Evolutionary conservation across 2,113 vertebrate genomes (phyloP).

Genomic region (Apodemus sylvaticus): DNA sequence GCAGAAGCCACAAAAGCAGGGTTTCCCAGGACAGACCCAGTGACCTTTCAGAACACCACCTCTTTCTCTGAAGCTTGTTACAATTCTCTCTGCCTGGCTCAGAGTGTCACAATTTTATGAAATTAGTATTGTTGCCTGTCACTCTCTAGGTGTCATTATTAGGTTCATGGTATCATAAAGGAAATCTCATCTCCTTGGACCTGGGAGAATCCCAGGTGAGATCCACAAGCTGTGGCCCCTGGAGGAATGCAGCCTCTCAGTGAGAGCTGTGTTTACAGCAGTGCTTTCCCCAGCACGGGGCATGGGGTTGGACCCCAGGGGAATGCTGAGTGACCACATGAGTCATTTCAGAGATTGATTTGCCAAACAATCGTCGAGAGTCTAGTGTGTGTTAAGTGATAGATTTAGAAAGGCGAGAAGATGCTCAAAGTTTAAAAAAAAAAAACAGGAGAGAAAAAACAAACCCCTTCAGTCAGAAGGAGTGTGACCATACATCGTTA

Average conservation of each 20-base stretch:
- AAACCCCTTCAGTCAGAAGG: background rate
- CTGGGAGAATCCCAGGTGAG: constrained; percentile 73
- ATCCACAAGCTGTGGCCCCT: background rate
- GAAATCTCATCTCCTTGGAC: constrained; percentile 80
- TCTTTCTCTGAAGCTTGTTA: constrained; percentile 78
- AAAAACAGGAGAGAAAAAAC: background rate
- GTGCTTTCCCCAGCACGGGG: background rate
- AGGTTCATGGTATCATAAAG: constrained; percentile 84
- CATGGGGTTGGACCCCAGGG: background rate
- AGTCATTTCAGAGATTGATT: constrained; percentile 24
- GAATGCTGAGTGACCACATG: background rate
- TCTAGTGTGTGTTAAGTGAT: background rate
- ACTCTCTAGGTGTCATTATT: constrained; percentile 84
- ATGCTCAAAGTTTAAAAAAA: background rate
- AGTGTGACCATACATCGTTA: background rate
- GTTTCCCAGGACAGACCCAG: background rate
- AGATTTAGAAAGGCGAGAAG: constrained; percentile 12
- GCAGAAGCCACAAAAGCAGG: background rate
- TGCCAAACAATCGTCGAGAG: background rate
- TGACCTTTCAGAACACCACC: constrained; percentile 34
- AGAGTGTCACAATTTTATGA: constrained; percentile 84
- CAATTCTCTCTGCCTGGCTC: constrained; percentile 82
- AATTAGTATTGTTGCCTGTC: constrained; percentile 83
- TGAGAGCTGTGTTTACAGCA: background rate
- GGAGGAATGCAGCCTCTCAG: background rate